Conservation (phyloP, 2,888 invertebrate species). For the Alentia gelatinosa region DNA sequence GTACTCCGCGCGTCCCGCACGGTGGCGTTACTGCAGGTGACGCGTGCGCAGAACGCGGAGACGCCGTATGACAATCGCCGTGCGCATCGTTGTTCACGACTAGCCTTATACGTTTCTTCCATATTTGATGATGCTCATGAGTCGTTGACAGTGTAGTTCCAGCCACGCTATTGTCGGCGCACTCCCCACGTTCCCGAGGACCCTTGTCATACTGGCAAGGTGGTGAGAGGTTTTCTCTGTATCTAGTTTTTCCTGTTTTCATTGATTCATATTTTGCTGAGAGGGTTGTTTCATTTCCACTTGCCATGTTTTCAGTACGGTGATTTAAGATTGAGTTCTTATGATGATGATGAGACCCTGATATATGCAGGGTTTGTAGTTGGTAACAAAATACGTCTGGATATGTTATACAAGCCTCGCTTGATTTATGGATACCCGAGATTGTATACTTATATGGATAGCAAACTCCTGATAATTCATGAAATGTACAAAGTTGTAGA, state of each 20-base stretch:
- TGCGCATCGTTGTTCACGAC: conserved; percentile 29
- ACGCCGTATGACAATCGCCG: neutral
- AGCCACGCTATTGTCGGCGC: neutral
- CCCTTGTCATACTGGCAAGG: neutral
- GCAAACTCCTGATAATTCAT: neutral
- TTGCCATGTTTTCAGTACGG: too few relatives aligned
- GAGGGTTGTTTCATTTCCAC: neutral
- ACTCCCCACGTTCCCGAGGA: too few relatives aligned
- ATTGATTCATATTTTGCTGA: neutral
- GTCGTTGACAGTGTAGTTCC: conserved; percentile 9
- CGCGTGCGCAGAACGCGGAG: neutral
- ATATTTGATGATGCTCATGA: conserved; percentile 19
- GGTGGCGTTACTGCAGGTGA: neutral
- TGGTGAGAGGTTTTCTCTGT: neutral
- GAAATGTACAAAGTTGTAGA: conserved; percentile 47
- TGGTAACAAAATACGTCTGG: neutral
- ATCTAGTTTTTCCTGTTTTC: neutral
- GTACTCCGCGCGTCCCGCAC: neutral
- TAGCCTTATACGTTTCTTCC: conserved; percentile 43
- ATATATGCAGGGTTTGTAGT: too few relatives aligned
- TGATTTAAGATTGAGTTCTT: too few relatives aligned
- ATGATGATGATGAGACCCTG: too few relatives aligned
- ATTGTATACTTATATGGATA: neutral
- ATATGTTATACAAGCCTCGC: neutral
- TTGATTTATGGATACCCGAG: neutral